Evolutionary conservation across 2,888 invertebrate genomes (phyloP).

Genomic region (Melinaea marsaeus): DNA sequence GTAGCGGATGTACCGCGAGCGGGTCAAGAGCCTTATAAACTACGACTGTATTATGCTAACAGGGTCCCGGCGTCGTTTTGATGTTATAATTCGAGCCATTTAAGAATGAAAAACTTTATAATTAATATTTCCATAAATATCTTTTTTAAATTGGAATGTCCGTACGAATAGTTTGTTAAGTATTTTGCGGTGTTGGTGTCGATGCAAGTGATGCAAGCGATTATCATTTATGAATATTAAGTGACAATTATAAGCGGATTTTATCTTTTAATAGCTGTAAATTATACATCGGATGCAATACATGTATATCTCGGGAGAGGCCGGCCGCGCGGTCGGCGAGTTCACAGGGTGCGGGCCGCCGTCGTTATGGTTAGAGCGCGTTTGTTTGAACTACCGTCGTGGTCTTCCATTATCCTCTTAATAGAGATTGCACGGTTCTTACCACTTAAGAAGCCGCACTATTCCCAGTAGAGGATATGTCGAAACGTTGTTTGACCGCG

Average conservation of each 20-base stretch:
- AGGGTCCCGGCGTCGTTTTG: conserved; percentile 18
- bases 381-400: conserved; percentile 29
- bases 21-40: conserved; percentile 23
- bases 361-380: conserved; percentile 18
- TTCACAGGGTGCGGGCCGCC: neutral
- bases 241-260: conserved; percentile 2
- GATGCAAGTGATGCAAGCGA: conserved; percentile 9
- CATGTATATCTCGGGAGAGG: conserved; percentile 1
- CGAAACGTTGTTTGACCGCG: conserved; percentile 24
- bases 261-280: conserved; percentile 6
- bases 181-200: conserved; percentile 19
- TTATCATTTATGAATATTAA: conserved; percentile 8
- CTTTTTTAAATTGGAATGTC: conserved; percentile 19
- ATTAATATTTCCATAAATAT: conserved; percentile 23
- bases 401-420: conserved; percentile 30
- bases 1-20: conserved; percentile 14
- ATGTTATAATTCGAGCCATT: conserved; percentile 21
- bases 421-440: conserved; percentile 32
- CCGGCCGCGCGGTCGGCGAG: neutral
- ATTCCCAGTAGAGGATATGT: conserved; percentile 27
- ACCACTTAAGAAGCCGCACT: conserved; percentile 29
- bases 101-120: conserved; percentile 19
- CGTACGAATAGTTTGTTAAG: conserved; percentile 12
- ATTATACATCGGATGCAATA: neutral
- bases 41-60: conserved; percentile 17